These are phyloP conservation scores for Cynopterus brachyotis DNA, from an alignment of 2,113 vertebrate species.

Conservation along the genomic window DNA sequence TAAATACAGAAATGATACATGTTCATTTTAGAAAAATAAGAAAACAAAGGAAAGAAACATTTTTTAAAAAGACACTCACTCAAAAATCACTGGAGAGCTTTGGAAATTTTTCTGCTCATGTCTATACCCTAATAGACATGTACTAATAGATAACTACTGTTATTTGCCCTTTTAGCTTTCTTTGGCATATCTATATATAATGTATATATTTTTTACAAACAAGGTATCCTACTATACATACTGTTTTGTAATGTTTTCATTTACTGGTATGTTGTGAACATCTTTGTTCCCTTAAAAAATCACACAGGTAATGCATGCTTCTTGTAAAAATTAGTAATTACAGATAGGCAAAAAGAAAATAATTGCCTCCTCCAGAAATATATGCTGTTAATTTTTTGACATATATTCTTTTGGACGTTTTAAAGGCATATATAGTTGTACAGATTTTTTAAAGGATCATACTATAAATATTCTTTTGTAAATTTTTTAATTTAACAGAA, in stretches of 20 bases:
- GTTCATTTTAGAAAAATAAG: slow-evolving; percentile 26
- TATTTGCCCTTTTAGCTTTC: not conserved
- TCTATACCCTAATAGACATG: not conserved
- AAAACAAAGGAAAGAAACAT: not conserved
- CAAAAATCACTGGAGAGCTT: not conserved
- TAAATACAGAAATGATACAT: not conserved
- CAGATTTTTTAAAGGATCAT: not conserved
- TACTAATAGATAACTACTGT: not conserved
- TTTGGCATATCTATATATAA: not conserved
- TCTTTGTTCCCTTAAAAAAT: slow-evolving; percentile 34
- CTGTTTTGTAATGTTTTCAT: slow-evolving; percentile 26
- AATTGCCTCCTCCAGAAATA: not conserved
- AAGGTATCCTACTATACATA: slow-evolving; percentile 11
- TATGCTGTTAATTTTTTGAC: not conserved
- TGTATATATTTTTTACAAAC: not conserved
- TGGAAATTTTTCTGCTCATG: not conserved
- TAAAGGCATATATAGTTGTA: not conserved
- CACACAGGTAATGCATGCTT: not conserved
- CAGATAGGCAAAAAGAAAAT: not conserved
- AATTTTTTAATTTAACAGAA: not conserved
- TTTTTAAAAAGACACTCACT: not conserved
- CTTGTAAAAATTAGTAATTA: slow-evolving; percentile 9
- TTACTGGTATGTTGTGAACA: not conserved
- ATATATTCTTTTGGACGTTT: not conserved
- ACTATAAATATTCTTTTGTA: not conserved